Percentiles rank a stretch among this genome's conserved stretches.
These are phyloP conservation scores for Drosophila quasianomalipes DNA, from an alignment of 2,888 invertebrate genomes.

Conservation along the genomic window DNA sequence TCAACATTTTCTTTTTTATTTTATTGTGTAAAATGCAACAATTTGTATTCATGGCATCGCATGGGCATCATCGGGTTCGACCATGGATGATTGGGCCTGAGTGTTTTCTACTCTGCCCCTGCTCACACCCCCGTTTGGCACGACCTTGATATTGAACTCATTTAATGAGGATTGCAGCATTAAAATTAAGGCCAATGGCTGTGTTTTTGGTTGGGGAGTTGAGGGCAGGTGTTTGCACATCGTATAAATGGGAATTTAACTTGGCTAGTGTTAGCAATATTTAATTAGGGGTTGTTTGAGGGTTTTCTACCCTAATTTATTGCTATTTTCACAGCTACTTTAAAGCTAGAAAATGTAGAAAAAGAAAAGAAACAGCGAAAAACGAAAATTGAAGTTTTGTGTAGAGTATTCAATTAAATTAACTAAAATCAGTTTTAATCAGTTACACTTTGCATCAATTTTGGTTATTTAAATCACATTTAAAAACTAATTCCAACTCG, in stretches of 20 bases:
- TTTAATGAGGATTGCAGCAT: slow-evolving; percentile 59
- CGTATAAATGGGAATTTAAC: slow-evolving; percentile 23
- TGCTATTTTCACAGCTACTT: not conserved
- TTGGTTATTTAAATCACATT: not conserved
- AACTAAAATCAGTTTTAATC: not conserved
- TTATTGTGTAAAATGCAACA: slow-evolving; percentile 69
- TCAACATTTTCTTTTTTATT: slow-evolving; percentile 13
- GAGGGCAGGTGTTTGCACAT: slow-evolving; percentile 36
- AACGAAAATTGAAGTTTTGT: not conserved
- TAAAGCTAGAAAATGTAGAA: not conserved
- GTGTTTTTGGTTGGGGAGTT: slow-evolving; percentile 22
- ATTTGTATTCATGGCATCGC: slow-evolving; percentile 74
- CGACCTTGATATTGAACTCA: slow-evolving; percentile 78
- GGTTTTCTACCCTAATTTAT: slow-evolving; percentile 13
- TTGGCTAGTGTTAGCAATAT: slow-evolving; percentile 9
- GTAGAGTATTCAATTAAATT: not conserved
- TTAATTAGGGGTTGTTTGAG: slow-evolving; percentile 8
- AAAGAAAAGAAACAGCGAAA: no score
- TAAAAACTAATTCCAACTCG: slow-evolving; percentile 2
- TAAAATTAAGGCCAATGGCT: slow-evolving; percentile 63
- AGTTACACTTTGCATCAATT: not conserved
- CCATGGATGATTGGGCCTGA: slow-evolving; percentile 58
- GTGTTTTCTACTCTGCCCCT: slow-evolving; percentile 14
- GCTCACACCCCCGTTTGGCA: slow-evolving; percentile 1
- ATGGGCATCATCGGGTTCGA: slow-evolving; percentile 41